Percentiles rank a stretch among this genome's conserved stretches.
Conservation (phyloP, 1,140 invertebrate genomes). For the Belonocnema kinseyi region DNA sequence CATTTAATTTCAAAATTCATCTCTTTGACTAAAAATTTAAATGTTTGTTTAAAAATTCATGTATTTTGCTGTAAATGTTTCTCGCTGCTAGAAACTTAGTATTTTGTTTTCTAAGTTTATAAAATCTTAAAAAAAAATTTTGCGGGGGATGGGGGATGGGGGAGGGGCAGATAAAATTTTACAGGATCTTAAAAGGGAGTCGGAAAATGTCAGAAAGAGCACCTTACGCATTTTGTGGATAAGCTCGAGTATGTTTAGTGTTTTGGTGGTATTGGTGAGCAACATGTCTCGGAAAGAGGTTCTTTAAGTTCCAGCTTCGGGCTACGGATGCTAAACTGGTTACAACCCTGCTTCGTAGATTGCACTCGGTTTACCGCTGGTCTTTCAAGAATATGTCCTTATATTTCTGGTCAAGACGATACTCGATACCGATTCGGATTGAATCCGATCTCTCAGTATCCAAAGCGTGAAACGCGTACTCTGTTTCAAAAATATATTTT, state of each 20-base stretch:
- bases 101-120: too few relatives aligned
- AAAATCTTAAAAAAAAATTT: too few relatives aligned
- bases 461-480: slow-evolving; percentile 26
- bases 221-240: too few relatives aligned
- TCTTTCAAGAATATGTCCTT: slow-evolving; percentile 28
- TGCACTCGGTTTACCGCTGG: slow-evolving; percentile 29
- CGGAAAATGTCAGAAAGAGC: too few relatives aligned
- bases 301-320: slow-evolving; percentile 27
- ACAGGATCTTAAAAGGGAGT: too few relatives aligned
- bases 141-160: too few relatives aligned
- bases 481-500: neutral
- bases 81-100: too few relatives aligned
- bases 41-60: too few relatives aligned
- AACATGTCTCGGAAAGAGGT: slow-evolving; percentile 25
- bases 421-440: slow-evolving; percentile 21
- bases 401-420: slow-evolving; percentile 28
- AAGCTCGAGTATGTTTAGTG: neutral
- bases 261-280: slow-evolving; percentile 21
- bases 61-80: too few relatives aligned
- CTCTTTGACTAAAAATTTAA: too few relatives aligned
- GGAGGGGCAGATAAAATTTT: too few relatives aligned
- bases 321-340: slow-evolving; percentile 31
- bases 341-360: slow-evolving; percentile 23
- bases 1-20: too few relatives aligned
- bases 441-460: slow-evolving; percentile 26